phyloP scores from a whole-genome alignment of 1,140 invertebrate genomes.

The Leucophenga varia region DNA sequence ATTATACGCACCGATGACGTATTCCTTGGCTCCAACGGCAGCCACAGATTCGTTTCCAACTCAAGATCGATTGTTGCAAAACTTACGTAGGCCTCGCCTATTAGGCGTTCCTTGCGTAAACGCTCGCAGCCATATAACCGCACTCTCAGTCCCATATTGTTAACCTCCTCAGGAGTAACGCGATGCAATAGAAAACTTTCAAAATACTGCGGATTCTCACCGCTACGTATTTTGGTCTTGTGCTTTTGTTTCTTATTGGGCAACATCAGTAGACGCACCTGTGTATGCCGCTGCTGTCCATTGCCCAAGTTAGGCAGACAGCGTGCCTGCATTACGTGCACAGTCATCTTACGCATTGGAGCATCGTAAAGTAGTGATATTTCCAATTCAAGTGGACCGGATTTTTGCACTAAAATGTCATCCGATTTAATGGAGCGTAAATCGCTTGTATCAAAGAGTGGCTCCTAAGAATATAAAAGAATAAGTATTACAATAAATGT shows the following conservation, averaged over 20 bases:
- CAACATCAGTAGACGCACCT: conserved; percentile 82
- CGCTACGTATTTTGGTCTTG: conserved; percentile 87
- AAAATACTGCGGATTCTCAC: conserved; percentile 87
- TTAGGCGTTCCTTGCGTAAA: conserved; percentile 84
- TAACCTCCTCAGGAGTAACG: conserved; percentile 91
- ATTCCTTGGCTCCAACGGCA: conserved; percentile 80
- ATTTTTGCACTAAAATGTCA: conserved; percentile 33
- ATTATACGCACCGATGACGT: conserved; percentile 74
- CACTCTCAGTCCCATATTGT: conserved; percentile 84
- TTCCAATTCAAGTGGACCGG: conserved; percentile 71
- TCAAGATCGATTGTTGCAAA: conserved; percentile 87
- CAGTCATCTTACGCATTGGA: conserved; percentile 84
- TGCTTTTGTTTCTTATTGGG: conserved; percentile 91
- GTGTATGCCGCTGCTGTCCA: conserved; percentile 75
- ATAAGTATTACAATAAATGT: conserved; percentile 8
- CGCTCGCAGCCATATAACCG: conserved; percentile 89
- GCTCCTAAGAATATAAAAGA: conserved; percentile 48
- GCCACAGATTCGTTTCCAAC: conserved; percentile 84
- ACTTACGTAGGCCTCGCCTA: conserved; percentile 86
- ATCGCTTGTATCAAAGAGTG: conserved; percentile 57
- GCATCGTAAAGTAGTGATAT: conserved; percentile 87
- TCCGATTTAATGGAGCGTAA: conserved; percentile 54
- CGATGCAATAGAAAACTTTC: conserved; percentile 89
- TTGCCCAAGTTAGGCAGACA: conserved; percentile 74
- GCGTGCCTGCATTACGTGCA: conserved; percentile 83